Percentiles rank a stretch among this genome's conserved stretches.
Conservation (phyloP, 2,797 vertebrate genomes). For the Lepus townsendii region DNA sequence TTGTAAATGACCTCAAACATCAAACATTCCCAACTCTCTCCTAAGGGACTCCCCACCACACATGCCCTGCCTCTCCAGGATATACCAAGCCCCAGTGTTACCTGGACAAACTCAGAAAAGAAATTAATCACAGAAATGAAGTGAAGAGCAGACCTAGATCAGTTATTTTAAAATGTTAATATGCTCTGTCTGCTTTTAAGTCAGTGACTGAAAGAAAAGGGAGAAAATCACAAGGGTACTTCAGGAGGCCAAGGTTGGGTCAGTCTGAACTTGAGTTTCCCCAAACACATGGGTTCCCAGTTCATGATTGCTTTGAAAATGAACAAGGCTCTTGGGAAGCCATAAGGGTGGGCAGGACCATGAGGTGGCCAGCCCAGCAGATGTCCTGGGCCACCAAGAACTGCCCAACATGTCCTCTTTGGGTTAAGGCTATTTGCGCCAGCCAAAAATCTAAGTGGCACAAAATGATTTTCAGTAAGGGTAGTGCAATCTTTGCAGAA, state of each 20-base stretch:
- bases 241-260: background rate
- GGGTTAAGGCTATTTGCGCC: background rate
- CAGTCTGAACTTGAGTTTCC: background rate
- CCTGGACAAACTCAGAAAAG: background rate
- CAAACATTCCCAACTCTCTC: background rate
- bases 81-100: background rate
- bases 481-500: background rate
- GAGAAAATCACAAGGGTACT: background rate
- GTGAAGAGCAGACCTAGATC: background rate
- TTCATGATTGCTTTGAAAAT: conserved; percentile 1
- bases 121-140: background rate
- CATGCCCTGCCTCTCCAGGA: background rate
- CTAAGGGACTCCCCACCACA: background rate
- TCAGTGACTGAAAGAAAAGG: background rate
- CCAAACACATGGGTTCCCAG: background rate
- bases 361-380: background rate
- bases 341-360: background rate
- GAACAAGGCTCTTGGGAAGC: background rate
- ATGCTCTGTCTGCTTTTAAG: background rate
- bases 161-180: background rate
- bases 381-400: background rate
- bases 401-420: background rate
- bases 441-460: background rate
- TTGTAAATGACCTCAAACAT: background rate
- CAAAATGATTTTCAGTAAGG: background rate